Evolutionary conservation across 92 coral and sea anemone species (phyloP).

Genomic region (Heteractis magnifica): DNA sequence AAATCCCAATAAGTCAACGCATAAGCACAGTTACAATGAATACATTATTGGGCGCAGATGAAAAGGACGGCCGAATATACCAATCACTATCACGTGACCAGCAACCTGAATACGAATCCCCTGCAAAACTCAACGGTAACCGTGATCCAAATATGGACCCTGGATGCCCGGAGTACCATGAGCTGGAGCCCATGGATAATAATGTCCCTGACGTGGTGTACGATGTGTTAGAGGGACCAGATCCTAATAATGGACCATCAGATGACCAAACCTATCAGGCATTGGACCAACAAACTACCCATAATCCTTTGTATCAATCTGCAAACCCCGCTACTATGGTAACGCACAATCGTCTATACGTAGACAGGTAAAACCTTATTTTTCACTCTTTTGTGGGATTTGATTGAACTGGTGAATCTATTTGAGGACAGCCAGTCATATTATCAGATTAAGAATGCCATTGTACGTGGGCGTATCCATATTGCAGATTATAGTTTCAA

Average conservation of each 20-base stretch:
- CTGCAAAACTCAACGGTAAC: background rate
- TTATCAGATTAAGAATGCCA: too few relatives aligned
- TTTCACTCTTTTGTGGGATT: too few relatives aligned
- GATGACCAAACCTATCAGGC: background rate
- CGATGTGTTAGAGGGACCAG: conserved; percentile 5
- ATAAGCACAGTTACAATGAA: background rate
- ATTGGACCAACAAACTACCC: too few relatives aligned
- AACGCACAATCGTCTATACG: too few relatives aligned
- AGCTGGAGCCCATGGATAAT: conserved; percentile 1
- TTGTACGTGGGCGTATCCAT: too few relatives aligned
- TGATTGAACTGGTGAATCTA: too few relatives aligned
- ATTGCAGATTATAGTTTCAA: too few relatives aligned
- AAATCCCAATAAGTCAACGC: background rate
- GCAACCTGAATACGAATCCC: background rate
- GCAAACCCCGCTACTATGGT: too few relatives aligned
- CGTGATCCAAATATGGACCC: background rate
- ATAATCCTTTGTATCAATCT: too few relatives aligned
- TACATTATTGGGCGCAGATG: background rate
- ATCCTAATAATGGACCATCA: background rate
- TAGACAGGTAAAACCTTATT: too few relatives aligned
- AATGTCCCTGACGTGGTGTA: conserved; percentile 1
- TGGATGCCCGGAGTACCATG: background rate
- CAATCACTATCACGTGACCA: background rate
- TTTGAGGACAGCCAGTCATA: too few relatives aligned
- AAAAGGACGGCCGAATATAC: background rate